Evolutionary conservation across 2,113 vertebrate genomes (phyloP).

Genomic region (Xerus inauris): DNA sequence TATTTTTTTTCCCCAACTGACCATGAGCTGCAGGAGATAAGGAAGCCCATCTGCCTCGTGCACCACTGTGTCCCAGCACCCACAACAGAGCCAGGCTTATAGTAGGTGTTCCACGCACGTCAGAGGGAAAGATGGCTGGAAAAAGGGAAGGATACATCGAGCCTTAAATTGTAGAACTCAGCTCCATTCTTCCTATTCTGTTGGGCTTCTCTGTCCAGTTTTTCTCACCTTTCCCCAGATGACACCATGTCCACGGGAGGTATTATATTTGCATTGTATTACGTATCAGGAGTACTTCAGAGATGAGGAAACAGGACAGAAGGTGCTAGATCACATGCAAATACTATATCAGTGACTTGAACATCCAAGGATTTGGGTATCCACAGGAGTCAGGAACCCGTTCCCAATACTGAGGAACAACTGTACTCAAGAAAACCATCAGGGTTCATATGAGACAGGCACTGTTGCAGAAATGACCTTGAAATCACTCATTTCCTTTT

Average conservation of each 20-base stretch:
- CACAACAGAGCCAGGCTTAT: background rate
- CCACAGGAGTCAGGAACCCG: background rate
- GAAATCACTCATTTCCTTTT: background rate
- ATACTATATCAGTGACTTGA: background rate
- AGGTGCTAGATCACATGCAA: too few relatives aligned
- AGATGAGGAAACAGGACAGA: background rate
- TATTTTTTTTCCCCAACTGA: background rate
- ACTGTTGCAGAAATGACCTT: background rate
- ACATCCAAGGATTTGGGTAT: too few relatives aligned
- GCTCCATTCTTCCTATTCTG: background rate
- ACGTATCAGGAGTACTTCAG: background rate
- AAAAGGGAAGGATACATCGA: too few relatives aligned
- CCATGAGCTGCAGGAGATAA: background rate
- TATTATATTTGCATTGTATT: background rate
- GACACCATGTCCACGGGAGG: too few relatives aligned
- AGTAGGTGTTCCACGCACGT: background rate
- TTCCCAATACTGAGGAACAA: background rate
- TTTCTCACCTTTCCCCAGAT: background rate
- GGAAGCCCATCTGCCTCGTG: background rate
- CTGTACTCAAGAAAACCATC: background rate
- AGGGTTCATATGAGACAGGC: background rate
- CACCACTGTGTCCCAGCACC: background rate
- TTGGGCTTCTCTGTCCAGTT: background rate
- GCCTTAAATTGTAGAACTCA: background rate
- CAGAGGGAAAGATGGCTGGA: background rate